These are phyloP conservation scores for Raillietiella orientalis DNA, from an alignment of 2,888 invertebrate species.

Conservation along the genomic window DNA sequence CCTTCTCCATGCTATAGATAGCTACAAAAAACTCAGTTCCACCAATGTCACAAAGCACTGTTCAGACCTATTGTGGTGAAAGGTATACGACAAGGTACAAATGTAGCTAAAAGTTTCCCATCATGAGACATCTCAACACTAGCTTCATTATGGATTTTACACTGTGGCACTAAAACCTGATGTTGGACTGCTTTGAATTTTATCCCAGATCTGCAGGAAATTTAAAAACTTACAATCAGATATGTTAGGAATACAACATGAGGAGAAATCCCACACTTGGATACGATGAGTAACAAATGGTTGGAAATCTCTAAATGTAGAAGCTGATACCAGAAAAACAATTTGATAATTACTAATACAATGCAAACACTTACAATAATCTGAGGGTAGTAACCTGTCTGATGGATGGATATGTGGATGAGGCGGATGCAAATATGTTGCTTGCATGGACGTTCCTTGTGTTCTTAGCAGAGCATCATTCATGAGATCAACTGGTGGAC, in stretches of 20 bases:
- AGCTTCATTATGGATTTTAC: conserved; percentile 58
- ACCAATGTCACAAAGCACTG: neutral
- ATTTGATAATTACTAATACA: too few relatives aligned
- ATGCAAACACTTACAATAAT: too few relatives aligned
- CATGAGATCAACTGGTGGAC: too few relatives aligned
- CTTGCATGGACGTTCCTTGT: too few relatives aligned
- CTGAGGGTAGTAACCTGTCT: too few relatives aligned
- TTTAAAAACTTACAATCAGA: conserved; percentile 24
- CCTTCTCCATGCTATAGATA: conserved; percentile 42
- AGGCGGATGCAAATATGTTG: too few relatives aligned
- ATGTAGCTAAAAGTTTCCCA: conserved; percentile 36
- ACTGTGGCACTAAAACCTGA: conserved; percentile 42
- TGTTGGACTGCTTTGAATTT: conserved; percentile 14
- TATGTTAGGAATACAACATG: conserved; percentile 33
- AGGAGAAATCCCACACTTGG: conserved; percentile 51
- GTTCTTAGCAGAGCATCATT: too few relatives aligned
- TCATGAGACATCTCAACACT: conserved; percentile 51
- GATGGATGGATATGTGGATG: too few relatives aligned
- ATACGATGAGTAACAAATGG: conserved; percentile 38
- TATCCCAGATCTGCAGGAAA: conserved; percentile 1
- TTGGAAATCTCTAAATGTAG: too few relatives aligned
- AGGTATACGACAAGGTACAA: conserved; percentile 33
- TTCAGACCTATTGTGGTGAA: too few relatives aligned
- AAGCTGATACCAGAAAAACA: too few relatives aligned
- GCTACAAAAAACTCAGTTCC: conserved; percentile 15